Evolutionary conservation across 2,113 vertebrate species (phyloP).

Genomic region (Gnathonemus longibarbis): DNA sequence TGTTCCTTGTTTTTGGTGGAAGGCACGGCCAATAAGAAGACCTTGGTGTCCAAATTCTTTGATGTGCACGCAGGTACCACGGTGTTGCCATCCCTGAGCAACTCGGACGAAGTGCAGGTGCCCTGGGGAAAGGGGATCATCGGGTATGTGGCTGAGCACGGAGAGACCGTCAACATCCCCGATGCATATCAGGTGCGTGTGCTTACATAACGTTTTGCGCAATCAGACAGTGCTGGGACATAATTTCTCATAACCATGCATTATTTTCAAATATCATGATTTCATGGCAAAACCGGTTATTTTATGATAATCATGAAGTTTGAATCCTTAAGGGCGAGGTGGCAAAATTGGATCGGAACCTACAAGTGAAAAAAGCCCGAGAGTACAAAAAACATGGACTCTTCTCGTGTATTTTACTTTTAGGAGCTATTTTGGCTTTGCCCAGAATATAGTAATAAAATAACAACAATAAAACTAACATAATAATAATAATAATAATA

Average conservation of each 20-base stretch:
- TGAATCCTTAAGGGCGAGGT: neutral
- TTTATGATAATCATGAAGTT: neutral
- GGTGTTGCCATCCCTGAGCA: constrained; percentile 77
- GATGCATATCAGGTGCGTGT: constrained; percentile 92
- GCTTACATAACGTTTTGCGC: constrained; percentile 22
- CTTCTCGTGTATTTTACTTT: neutral
- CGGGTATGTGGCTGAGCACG: constrained; percentile 93
- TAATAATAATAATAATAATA: neutral
- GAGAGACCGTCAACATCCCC: constrained; percentile 92
- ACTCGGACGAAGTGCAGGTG: constrained; percentile 91
- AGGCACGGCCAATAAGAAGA: constrained; percentile 83
- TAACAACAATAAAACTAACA: neutral
- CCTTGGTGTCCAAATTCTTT: constrained; percentile 92
- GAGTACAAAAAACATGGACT: neutral
- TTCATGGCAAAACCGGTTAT: neutral
- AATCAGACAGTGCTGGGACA: constrained; percentile 10
- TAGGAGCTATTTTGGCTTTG: neutral
- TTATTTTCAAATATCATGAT: neutral
- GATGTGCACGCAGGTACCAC: constrained; percentile 93
- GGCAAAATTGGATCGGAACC: neutral
- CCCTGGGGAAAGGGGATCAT: constrained; percentile 98
- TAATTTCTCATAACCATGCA: neutral
- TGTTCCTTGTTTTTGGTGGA: constrained; percentile 93
- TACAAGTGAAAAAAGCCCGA: constrained; percentile 18
- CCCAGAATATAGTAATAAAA: neutral